Conservation (phyloP, 1,140 invertebrate species). For the Brachionus manjavacas region DNA sequence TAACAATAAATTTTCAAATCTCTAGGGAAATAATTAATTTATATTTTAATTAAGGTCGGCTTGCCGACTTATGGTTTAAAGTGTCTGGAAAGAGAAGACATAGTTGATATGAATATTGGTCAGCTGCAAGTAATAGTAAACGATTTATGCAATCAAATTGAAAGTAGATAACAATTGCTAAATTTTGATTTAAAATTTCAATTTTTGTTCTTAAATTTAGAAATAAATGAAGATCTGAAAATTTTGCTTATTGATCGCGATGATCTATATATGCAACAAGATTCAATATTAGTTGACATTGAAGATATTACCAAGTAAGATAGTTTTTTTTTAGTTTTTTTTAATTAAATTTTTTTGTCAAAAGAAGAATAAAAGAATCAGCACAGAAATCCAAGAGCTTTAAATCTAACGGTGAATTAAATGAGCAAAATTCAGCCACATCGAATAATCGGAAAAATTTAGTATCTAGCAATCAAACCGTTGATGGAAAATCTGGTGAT, state of each 20-base stretch:
- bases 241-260: slow-evolving; percentile 78
- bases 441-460: neutral
- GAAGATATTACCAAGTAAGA: slow-evolving; percentile 82
- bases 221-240: slow-evolving; percentile 78
- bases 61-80: slow-evolving; percentile 70
- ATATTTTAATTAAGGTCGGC: slow-evolving; percentile 64
- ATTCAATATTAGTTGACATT: slow-evolving; percentile 91
- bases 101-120: slow-evolving; percentile 87
- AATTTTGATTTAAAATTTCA: neutral
- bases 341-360: neutral
- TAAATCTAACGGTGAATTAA: neutral
- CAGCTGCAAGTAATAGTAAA: slow-evolving; percentile 90
- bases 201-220: slow-evolving; percentile 50
- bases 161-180: slow-evolving; percentile 61
- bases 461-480: neutral
- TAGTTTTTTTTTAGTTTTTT: neutral
- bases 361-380: slow-evolving; percentile 26
- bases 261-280: slow-evolving; percentile 91
- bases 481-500: neutral
- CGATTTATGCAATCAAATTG: slow-evolving; percentile 85
- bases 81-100: slow-evolving; percentile 69
- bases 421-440: neutral
- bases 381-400: neutral
- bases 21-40: neutral
- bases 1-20: slow-evolving; percentile 40